Evolutionary conservation across 2,888 invertebrate genomes (phyloP).

Genomic region (Philonicus albiceps): DNA sequence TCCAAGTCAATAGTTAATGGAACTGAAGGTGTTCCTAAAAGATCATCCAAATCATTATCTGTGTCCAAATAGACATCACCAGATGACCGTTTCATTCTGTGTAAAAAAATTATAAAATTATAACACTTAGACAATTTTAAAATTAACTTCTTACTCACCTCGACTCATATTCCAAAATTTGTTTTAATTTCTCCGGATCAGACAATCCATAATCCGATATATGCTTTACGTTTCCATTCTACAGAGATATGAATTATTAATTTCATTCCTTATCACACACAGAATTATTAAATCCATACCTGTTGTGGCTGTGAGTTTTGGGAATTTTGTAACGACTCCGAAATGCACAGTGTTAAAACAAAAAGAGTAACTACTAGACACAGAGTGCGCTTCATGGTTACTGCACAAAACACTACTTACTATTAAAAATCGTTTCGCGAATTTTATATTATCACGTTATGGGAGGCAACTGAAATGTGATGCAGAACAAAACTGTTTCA

Average conservation of each 20-base stretch:
- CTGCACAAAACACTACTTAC: not conserved
- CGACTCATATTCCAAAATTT: not conserved
- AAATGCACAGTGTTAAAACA: not conserved
- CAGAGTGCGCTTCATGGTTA: not conserved
- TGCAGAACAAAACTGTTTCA: not conserved
- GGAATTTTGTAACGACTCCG: not conserved
- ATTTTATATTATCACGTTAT: not conserved
- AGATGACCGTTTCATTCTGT: constrained; percentile 23
- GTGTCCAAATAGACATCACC: not conserved
- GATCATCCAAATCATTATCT: constrained; percentile 8
- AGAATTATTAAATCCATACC: not conserved
- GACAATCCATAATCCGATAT: not conserved
- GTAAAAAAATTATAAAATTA: not conserved
- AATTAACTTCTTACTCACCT: not conserved
- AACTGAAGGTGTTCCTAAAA: not conserved
- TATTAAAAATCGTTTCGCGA: not conserved
- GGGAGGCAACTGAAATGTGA: constrained; percentile 8
- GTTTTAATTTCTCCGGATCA: not conserved
- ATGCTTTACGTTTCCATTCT: not conserved
- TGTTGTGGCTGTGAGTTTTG: not conserved
- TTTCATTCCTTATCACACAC: not conserved
- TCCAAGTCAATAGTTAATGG: constrained; percentile 10
- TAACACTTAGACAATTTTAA: not conserved
- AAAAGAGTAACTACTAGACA: not conserved
- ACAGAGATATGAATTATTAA: not conserved